Evolutionary conservation across 92 coral and sea anemone species (phyloP), one percentile per base, ranked within the genome.

Genomic region (Scolanthus callimorphus): DNA sequence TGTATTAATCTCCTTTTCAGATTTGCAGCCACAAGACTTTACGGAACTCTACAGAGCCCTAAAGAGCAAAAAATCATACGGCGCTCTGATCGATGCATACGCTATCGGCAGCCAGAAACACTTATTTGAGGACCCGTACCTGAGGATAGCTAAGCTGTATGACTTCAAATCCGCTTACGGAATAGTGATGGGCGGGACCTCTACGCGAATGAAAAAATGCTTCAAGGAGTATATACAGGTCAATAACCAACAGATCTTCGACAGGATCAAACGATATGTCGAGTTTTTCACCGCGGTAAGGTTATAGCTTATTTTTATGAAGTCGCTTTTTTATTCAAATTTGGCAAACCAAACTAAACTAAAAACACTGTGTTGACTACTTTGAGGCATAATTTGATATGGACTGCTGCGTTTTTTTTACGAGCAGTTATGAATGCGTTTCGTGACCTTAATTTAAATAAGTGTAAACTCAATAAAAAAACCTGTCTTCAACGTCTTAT

Each of bases 141-240:
- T 78, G 41, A 49, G 63, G 69, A 55, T 78, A 31, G 39, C 47
- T n/a, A 63, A 71, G 34, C 39, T 71, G 22, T 78, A 39, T 51
- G 69, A 78, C 59, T 59, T 55, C 67, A 63, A 68, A 41, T 59
- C 79, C 20, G 85, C 85, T 12, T 78, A 70, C 39, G 85, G 85
- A 27, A 68, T 78, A 10, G 78, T 70, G 21, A 29, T 71, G 71
- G 85, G 73, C 15, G 79, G 79, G 11, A 62, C 57, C 15, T 78
- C 85, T 15, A 53, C 63, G 15, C 69, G 67, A 63, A 39, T 78
- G 12, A 70, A 52, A 22, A 34, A 22, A 11, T 78, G 85, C 34
- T 70, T 78, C 56, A 39, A 57, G 39, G n/a, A 55, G 2, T 78
- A 78, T 59, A 39, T 78, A 20, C 79, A 64, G 73, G 57, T 29